Conservation (phyloP, 2,113 vertebrate genomes). For the Patagioenas fasciata region DNA sequence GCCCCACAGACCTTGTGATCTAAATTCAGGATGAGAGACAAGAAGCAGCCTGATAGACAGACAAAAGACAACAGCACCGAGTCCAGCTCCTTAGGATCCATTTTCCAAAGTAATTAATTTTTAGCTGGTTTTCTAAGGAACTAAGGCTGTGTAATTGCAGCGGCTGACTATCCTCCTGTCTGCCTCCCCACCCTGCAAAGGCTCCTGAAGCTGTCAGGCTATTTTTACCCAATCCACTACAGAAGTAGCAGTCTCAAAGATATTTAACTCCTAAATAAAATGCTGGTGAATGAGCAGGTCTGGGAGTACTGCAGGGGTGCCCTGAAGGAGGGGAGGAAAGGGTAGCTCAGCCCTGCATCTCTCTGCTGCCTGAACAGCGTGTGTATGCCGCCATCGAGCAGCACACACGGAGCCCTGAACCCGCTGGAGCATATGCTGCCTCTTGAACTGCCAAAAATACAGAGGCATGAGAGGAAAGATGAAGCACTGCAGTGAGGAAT, state of each 20-base stretch:
- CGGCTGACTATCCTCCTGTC: neutral
- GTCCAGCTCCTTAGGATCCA: neutral
- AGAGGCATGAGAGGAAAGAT: neutral
- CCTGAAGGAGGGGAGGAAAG: neutral
- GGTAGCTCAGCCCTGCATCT: neutral
- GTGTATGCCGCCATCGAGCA: neutral
- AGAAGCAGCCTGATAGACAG: neutral
- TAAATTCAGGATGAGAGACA: neutral
- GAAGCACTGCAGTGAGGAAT: neutral
- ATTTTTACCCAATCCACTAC: neutral
- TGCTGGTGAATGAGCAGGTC: neutral
- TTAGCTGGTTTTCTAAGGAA: neutral
- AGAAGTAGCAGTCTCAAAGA: neutral
- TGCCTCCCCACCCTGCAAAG: neutral
- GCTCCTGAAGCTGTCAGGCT: neutral
- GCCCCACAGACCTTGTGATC: neutral
- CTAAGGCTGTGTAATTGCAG: neutral
- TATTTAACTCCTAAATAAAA: neutral
- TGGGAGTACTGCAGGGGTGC: neutral
- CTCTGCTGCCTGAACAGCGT: fast-evolving
- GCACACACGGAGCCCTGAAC: neutral
- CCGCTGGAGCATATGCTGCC: neutral
- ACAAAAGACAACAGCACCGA: neutral
- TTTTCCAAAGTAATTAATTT: neutral
- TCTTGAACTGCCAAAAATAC: constrained; percentile 10